Conservation (phyloP, 2,888 invertebrate species). For the Scaptomyza tumidula region DNA sequence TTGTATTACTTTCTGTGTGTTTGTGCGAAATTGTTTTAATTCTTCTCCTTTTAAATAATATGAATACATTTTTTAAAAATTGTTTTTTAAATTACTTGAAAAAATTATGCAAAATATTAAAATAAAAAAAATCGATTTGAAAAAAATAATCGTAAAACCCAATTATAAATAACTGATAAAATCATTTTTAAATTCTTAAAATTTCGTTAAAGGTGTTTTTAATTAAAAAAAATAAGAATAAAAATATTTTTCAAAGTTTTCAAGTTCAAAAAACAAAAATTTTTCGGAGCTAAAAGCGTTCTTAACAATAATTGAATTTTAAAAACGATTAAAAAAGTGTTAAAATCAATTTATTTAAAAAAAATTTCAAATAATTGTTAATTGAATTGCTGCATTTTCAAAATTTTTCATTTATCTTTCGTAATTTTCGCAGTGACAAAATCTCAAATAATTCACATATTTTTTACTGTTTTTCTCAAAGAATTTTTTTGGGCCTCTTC, state of each 20-base stretch:
- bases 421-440: slow-evolving; percentile 7
- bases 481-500: slow-evolving; percentile 16
- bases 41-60: neutral
- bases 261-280: no score
- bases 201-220: neutral
- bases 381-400: neutral
- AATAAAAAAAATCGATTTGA: neutral
- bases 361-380: neutral
- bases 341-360: neutral
- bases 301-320: no score
- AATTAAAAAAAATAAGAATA: neutral
- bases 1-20: neutral
- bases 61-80: no score
- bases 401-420: slow-evolving; percentile 4
- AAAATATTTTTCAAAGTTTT: no score
- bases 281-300: no score
- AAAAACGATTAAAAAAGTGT: neutral
- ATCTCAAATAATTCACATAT: slow-evolving; percentile 10
- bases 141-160: neutral
- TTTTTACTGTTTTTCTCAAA: slow-evolving; percentile 14
- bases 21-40: neutral
- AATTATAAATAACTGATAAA: no score
- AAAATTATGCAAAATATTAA: no score
- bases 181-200: neutral
- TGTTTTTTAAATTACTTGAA: no score